Base-by-base conservation (phyloP, 2,113 vertebrate species). In the Hymenochirus boettgeri region DNA sequence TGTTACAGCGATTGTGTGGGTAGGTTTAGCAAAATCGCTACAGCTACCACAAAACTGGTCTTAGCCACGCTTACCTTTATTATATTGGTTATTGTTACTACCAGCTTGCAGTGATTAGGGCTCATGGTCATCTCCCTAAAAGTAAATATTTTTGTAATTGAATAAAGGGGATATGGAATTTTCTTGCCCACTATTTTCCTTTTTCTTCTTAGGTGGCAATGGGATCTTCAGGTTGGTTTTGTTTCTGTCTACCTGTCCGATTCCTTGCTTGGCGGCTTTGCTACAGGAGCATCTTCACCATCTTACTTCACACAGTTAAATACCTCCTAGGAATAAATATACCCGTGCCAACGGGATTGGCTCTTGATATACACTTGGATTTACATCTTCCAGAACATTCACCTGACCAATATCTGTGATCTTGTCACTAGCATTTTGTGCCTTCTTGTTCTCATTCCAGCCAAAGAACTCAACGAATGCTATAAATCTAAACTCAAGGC, bases 281-380 rank as follows among this genome's bases (percentile, higher is more conserved):
- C 94, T n/a, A 97, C 95, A 0, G 96, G 96, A 17, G 91, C 95
- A 70, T 99, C 96, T 60, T 97, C 58, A 99, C 96, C 17, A 92
- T 99, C 87, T 99, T 3, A 99, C 95, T 0, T 98, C 96, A 1
- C 96, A 99, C n/a, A 79, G 74, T 89, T 17, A 99, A 98, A 78
- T 94, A 98, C 71, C 87, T 99, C 8, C 86, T 99, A 71, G 96
- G 96, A 5, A 81, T 98, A 61, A 85, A 82, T 58, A 76, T 98
- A 71, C 91, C 92, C 81, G 91, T n/a, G 84, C 86, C 19, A 86
- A 80, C 42, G 94, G 95, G 19, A 57, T 89, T 2, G 93, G 94
- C 63, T 91, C 93, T 69, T 96, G 12, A 26, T 95, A 62, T 84
- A 83, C 72, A 97, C 93, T 0, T 99, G 95, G 94, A 78, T 84